Base-by-base conservation (phyloP, 2,888 invertebrate genomes). In the Nyleta sp. region DNA sequence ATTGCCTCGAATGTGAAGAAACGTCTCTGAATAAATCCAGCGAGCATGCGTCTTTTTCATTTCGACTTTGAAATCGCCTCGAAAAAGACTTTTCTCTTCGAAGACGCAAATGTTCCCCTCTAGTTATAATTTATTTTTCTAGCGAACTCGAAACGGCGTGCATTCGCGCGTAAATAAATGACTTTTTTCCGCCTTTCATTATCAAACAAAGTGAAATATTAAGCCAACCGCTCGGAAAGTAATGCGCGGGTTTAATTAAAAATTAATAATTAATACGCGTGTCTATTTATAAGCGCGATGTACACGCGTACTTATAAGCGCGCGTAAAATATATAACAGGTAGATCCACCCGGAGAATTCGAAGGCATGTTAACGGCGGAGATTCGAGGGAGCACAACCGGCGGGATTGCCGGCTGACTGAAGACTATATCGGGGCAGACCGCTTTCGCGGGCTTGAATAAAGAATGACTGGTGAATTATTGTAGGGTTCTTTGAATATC, bases 381-480 rank as follows among this genome's bases (percentile, higher is more conserved):
- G 38, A 55, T 28, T 42, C 22, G n/a, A 20, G 20, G 20, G 48
- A 31, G 22, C 33, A 11, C 28, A 44, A 46, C 40, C 52, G 31
- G 6, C 13, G 18, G 53, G 28, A 65, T 53, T 64, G 10, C 52
- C n/a, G 18, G 8, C 44, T 22, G 68, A 5, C 18, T 15, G 28
- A 50, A 50, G 24, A 48, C 38, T 60, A 70, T 60, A 52, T 35
- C 33, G 28, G 33, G 11, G 15, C 20, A 46, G 42, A 28, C 18
- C 57, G 57, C 24, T 57, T 42, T 59, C 35, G 55, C 57, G 57
- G 50, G 50, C 46, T 42, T 65, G 65, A 73, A 73, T 65, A 67
- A 65, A 59, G 28, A 59, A 73, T 73, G 52, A 59, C 59, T 65
- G 24, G 33, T 50, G 59, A 73, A 73, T 73, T 65, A 65, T 65